These are phyloP conservation scores for Ancistrus triradiatus DNA, from an alignment of 2,113 vertebrate genomes.

Conservation along the genomic window DNA sequence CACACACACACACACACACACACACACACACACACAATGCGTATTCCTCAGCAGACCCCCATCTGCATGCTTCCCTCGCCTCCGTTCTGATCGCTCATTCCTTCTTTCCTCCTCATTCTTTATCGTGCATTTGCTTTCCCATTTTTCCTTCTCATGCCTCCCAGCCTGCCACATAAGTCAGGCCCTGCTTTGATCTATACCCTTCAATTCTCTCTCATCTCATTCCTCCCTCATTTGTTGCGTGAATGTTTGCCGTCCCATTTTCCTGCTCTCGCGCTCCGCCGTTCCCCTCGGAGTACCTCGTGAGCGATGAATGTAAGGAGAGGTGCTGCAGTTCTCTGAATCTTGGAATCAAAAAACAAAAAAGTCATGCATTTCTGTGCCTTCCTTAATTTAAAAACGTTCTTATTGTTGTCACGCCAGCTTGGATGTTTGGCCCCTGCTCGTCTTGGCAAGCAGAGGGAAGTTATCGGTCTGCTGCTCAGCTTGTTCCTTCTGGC, in stretches of 20 bases:
- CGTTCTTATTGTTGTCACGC: no score
- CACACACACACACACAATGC: slow-evolving; percentile 22
- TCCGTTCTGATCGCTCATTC: neutral
- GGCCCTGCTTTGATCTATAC: neutral
- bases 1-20: slow-evolving; percentile 7
- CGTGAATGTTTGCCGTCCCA: no score
- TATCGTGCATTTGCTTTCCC: neutral
- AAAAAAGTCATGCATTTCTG: no score
- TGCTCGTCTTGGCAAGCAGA: no score
- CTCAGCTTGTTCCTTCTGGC: no score
- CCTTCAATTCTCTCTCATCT: neutral
- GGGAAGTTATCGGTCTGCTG: no score
- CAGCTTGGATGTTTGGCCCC: no score
- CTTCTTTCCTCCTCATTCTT: neutral
- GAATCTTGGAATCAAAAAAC: no score
- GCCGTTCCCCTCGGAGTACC: neutral
- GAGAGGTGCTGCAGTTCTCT: no score
- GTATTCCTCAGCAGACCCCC: neutral
- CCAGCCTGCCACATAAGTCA: neutral
- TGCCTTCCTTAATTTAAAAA: no score
- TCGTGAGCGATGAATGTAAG: slow-evolving; percentile 30
- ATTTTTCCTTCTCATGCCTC: neutral
- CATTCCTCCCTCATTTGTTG: neutral
- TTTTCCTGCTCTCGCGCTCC: neutral
- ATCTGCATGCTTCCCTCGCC: neutral